Conservation (phyloP, 2,113 vertebrate genomes). For the Aegotheles bennettii region DNA sequence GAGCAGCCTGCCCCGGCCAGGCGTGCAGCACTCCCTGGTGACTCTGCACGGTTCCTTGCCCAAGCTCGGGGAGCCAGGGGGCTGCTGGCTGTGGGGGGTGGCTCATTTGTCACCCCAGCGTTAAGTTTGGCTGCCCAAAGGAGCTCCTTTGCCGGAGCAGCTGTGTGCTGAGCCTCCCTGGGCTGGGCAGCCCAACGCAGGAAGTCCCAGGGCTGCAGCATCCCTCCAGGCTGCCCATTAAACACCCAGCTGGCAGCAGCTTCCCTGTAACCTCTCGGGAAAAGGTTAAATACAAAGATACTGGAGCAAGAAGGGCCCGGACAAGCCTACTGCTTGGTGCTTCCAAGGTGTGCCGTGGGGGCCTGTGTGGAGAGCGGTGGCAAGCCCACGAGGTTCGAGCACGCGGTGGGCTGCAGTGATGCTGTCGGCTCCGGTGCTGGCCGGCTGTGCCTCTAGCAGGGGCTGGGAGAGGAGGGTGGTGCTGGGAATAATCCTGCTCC, state of each 20-base stretch:
- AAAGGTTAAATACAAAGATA: neutral
- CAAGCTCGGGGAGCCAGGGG: neutral
- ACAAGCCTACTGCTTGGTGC: neutral
- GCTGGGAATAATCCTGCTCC: neutral
- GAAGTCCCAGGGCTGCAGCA: neutral
- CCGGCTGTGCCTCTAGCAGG: neutral
- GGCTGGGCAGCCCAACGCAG: neutral
- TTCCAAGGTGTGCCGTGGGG: neutral
- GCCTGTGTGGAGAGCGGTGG: neutral
- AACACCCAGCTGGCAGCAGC: neutral
- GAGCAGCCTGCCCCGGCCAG: too few relatives aligned
- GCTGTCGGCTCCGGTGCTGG: neutral
- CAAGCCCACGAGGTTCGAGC: neutral
- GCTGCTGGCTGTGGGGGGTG: rapidly evolving
- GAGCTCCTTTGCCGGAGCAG: rapidly evolving
- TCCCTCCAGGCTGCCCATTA: neutral
- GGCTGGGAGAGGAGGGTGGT: neutral
- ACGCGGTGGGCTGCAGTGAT: rapidly evolving
- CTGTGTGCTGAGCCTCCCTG: neutral
- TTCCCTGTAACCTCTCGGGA: neutral
- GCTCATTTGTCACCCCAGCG: neutral
- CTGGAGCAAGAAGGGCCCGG: neutral
- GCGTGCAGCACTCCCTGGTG: rapidly evolving
- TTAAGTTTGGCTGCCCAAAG: neutral
- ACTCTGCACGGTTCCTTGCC: neutral